Conservation (phyloP, 2,113 vertebrate genomes). For the Morone chrysops region DNA sequence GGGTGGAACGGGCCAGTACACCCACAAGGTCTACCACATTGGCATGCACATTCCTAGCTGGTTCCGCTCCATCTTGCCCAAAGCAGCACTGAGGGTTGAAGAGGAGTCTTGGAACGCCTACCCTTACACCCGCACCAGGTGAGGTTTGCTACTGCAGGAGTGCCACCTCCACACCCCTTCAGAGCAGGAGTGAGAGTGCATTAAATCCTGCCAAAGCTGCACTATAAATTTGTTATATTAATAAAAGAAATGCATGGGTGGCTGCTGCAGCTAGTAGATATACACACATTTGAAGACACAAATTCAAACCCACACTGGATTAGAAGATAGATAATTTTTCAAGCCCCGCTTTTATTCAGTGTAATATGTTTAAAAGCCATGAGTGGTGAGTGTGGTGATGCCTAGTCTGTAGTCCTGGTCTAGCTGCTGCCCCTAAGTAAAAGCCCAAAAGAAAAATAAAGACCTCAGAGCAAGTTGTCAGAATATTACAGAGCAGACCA, state of each 20-base stretch:
- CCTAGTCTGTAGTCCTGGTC: background rate
- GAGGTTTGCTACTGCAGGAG: conserved; percentile 31
- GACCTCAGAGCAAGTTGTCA: conserved; percentile 46
- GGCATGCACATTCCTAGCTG: conserved; percentile 98
- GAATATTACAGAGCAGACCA: conserved; percentile 35
- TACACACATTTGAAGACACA: background rate
- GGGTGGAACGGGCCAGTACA: conserved; percentile 93
- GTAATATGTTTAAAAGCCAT: background rate
- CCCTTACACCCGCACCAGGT: conserved; percentile 97
- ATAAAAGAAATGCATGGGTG: background rate
- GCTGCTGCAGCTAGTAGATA: background rate
- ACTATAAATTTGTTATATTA: background rate
- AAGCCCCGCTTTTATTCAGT: conserved; percentile 3
- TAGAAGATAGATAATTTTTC: background rate
- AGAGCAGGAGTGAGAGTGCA: conserved; percentile 10
- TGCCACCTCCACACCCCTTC: conserved; percentile 31
- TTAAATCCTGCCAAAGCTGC: conserved; percentile 27
- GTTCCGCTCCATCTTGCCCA: conserved; percentile 97
- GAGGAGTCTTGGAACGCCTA: conserved; percentile 98
- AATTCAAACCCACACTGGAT: background rate
- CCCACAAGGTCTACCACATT: conserved; percentile 97
- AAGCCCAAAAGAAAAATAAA: conserved; percentile 8
- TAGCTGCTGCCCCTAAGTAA: background rate
- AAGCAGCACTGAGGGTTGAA: conserved; percentile 94
- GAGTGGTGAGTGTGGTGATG: background rate